These are phyloP conservation scores for Megaceryle torquata DNA, from an alignment of 2,113 vertebrate genomes.

Conservation along the genomic window DNA sequence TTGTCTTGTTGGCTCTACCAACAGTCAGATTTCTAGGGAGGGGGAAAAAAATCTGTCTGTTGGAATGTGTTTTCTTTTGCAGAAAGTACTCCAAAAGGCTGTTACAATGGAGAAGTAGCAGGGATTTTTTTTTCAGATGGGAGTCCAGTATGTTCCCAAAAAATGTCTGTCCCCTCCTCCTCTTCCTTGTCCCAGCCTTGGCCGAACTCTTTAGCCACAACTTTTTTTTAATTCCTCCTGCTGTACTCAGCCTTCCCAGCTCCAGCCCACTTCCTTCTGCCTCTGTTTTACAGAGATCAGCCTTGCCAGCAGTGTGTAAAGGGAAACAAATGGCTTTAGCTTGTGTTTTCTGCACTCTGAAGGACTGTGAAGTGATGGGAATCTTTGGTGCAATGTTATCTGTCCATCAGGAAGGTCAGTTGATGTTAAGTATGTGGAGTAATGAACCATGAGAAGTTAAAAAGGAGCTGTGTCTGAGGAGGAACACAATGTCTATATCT, in stretches of 20 bases:
- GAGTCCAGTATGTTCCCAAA: not conserved
- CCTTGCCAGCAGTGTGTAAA: not conserved
- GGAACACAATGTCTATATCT: not conserved
- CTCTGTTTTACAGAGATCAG: not conserved
- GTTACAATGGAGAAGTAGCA: not conserved
- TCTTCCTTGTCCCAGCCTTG: not conserved
- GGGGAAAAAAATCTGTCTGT: not conserved
- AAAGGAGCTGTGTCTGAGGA: not conserved
- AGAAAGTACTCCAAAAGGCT: not conserved
- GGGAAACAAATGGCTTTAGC: not conserved
- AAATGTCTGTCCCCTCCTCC: not conserved
- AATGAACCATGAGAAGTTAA: not conserved
- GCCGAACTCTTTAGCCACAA: not conserved
- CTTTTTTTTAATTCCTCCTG: not conserved
- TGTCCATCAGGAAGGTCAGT: not conserved
- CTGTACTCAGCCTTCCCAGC: not conserved
- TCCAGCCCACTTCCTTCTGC: slow-evolving; percentile 2
- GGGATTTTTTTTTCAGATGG: not conserved
- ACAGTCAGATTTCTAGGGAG: slow-evolving; percentile 8
- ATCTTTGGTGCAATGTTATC: not conserved
- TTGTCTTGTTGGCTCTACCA: slow-evolving; percentile 22
- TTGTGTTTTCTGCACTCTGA: not conserved
- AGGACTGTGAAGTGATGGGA: not conserved
- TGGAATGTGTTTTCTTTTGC: not conserved
- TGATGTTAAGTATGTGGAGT: not conserved